Percentiles rank a stretch among this genome's conserved stretches.
Conservation (phyloP, 2,113 vertebrate genomes). For the Oryzias melastigma region DNA sequence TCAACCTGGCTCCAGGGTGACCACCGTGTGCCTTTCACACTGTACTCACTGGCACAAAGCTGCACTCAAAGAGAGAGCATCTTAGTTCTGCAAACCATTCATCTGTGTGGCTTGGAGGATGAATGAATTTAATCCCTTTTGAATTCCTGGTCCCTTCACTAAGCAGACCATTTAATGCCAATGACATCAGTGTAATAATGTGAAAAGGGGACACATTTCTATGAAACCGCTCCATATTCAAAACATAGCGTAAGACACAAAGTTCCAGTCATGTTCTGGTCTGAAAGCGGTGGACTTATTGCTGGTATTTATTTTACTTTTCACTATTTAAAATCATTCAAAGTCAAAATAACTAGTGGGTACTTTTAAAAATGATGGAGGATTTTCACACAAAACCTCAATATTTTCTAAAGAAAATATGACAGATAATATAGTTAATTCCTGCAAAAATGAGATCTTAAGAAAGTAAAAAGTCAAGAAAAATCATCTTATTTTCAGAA, state of each 20-base stretch:
- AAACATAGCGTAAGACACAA: constrained; percentile 44
- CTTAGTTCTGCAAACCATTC: constrained; percentile 34
- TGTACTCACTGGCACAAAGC: constrained; percentile 11
- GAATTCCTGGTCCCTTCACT: constrained; percentile 53
- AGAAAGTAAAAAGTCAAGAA: no score
- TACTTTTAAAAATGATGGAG: neutral
- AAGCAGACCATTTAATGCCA: constrained; percentile 70
- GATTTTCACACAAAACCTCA: no score
- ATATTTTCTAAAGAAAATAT: no score
- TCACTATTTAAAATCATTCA: neutral
- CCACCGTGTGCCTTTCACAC: constrained; percentile 2
- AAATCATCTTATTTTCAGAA: no score
- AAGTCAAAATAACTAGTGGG: neutral
- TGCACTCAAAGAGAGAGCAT: constrained; percentile 13
- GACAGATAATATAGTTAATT: no score
- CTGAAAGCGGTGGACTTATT: constrained; percentile 46
- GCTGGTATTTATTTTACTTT: no score
- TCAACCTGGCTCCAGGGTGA: constrained; percentile 18
- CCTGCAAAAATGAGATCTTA: no score
- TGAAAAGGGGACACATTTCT: constrained; percentile 48
- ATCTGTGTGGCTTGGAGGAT: constrained; percentile 56
- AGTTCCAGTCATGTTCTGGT: constrained; percentile 35
- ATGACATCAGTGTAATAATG: constrained; percentile 61
- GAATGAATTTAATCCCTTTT: constrained; percentile 66
- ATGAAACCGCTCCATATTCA: constrained; percentile 53